Conservation (phyloP, 2,888 invertebrate genomes). For the Eucera pruinosa region DNA sequence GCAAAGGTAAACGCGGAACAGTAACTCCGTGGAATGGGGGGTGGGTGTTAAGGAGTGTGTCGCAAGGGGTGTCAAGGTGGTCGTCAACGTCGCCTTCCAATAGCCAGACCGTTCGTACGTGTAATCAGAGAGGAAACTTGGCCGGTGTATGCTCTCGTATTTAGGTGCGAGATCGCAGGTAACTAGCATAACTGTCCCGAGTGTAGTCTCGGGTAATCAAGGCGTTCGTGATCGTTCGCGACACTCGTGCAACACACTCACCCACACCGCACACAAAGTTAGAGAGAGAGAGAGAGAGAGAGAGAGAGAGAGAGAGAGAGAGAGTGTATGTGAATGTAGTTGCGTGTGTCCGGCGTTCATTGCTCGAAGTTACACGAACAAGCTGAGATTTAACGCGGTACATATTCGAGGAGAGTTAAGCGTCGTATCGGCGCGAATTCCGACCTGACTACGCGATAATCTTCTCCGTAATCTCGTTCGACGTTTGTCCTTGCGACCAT, state of each 20-base stretch:
- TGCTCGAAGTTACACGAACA: constrained; percentile 28
- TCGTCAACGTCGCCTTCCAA: constrained; percentile 41
- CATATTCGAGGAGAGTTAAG: constrained; percentile 56
- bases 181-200: constrained; percentile 74
- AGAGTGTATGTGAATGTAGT: neutral
- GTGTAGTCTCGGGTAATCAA: constrained; percentile 72
- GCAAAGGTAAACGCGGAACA: no score
- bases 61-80: constrained; percentile 26
- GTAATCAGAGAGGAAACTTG: constrained; percentile 63
- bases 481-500: constrained; percentile 28
- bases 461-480: constrained; percentile 38
- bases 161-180: constrained; percentile 69
- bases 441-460: constrained; percentile 46
- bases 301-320: no score
- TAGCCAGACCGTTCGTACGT: constrained; percentile 44
- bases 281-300: no score
- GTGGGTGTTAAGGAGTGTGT: no score
- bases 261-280: no score
- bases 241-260: constrained; percentile 30
- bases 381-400: constrained; percentile 58
- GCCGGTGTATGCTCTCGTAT: constrained; percentile 67
- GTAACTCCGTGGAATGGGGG: no score
- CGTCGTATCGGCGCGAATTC: constrained; percentile 46
- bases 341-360: neutral
- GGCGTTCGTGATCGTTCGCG: constrained; percentile 68